phyloP scores from a whole-genome alignment of 2,113 vertebrate species.

The Tachysurus vachellii region DNA sequence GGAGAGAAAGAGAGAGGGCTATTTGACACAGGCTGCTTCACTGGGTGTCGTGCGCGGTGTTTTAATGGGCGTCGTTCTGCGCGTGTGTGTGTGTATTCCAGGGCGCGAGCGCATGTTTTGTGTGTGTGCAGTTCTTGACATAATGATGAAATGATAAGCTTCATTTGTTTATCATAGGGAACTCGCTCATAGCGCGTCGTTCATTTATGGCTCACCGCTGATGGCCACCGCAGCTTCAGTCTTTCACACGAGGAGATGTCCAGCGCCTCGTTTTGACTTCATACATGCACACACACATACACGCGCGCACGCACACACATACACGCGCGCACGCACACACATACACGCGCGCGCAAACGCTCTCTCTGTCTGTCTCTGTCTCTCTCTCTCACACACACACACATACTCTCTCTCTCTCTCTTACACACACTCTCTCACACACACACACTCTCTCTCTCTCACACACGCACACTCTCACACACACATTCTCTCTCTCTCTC shows the following conservation, averaged over 20 bases:
- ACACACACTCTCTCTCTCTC: no score
- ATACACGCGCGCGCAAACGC: not conserved
- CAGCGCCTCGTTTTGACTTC: slow-evolving; percentile 31
- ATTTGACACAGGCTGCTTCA: slow-evolving; percentile 51
- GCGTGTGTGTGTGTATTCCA: slow-evolving; percentile 1
- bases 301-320: no score
- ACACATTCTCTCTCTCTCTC: not conserved
- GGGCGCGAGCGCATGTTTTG: not conserved
- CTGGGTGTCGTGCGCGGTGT: slow-evolving; percentile 49
- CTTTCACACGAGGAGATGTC: not conserved
- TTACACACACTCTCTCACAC: no score
- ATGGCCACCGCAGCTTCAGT: slow-evolving; percentile 13
- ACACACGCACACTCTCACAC: no score
- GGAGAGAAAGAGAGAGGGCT: slow-evolving; percentile 3
- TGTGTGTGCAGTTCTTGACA: slow-evolving; percentile 30
- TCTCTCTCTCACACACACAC: no score
- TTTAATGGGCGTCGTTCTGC: slow-evolving; percentile 57
- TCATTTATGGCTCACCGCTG: not conserved
- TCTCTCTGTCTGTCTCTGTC: not conserved
- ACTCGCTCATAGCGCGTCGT: not conserved
- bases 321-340: no score
- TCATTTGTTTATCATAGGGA: slow-evolving; percentile 40
- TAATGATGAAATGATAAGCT: slow-evolving; percentile 36
- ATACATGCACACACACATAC: slow-evolving; percentile 3
- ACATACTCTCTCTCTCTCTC: not conserved